phyloP scores from a whole-genome alignment of 2,113 vertebrate species.

The Neotragus pygmaeus region DNA sequence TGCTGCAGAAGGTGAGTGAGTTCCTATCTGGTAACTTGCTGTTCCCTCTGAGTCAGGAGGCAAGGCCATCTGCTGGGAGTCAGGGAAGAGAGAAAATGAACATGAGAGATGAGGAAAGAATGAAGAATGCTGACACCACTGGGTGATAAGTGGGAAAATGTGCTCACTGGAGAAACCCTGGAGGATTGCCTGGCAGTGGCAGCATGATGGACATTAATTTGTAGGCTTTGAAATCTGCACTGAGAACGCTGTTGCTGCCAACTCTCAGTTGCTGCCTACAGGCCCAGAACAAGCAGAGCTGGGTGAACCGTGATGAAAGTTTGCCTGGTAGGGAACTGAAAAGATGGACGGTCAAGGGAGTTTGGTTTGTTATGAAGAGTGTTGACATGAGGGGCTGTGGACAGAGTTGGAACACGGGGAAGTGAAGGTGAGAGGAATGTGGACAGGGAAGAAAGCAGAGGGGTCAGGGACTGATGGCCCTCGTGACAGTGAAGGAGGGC shows the following conservation, averaged over 20 bases:
- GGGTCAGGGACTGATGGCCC: too few species aligned
- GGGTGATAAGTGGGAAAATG: background rate
- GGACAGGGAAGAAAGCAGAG: background rate
- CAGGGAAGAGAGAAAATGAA: background rate
- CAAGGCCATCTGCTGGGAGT: background rate
- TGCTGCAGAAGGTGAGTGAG: background rate
- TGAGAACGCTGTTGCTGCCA: background rate
- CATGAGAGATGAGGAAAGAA: background rate
- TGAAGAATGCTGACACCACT: background rate
- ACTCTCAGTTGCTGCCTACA: background rate
- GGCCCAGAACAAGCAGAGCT: background rate
- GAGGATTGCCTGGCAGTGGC: background rate
- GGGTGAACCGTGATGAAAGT: rapidly evolving
- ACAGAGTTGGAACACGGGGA: background rate
- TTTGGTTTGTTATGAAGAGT: background rate
- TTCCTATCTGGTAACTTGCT: too few species aligned
- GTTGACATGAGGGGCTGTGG: background rate
- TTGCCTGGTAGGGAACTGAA: too few species aligned
- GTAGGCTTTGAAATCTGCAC: background rate
- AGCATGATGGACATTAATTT: too few species aligned
- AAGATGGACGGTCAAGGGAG: background rate
- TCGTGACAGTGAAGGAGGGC: background rate
- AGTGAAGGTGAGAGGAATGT: background rate
- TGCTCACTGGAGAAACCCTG: background rate
- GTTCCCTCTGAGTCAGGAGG: background rate